Evolutionary conservation across 2,113 vertebrate species (phyloP).

Genomic region (Hirundichthys speculiger): DNA sequence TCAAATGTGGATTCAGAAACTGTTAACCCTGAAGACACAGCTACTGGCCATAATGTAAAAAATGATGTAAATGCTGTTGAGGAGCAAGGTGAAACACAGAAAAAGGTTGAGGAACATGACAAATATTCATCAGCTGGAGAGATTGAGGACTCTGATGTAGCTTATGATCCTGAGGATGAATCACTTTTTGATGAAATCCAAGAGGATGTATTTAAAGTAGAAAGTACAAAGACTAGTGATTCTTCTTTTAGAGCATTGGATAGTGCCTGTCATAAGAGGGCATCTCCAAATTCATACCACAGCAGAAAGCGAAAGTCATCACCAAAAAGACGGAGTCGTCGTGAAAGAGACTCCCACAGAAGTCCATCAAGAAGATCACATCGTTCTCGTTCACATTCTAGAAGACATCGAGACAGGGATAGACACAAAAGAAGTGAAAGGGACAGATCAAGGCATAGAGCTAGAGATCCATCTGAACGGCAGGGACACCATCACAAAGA

Average conservation of each 20-base stretch:
- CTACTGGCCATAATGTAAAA: slow-evolving; percentile 18
- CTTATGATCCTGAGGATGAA: slow-evolving; percentile 94
- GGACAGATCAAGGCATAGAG: slow-evolving; percentile 67
- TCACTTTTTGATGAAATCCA: slow-evolving; percentile 91
- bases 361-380: slow-evolving; percentile 66
- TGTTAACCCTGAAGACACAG: slow-evolving; percentile 34
- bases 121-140: slow-evolving; percentile 73
- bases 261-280: slow-evolving; percentile 29
- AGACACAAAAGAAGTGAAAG: slow-evolving; percentile 70
- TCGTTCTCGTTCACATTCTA: slow-evolving; percentile 67
- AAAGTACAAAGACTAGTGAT: slow-evolving; percentile 40
- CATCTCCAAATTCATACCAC: slow-evolving; percentile 40
- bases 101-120: slow-evolving; percentile 54
- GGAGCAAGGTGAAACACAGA: slow-evolving; percentile 48
- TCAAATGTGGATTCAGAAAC: slow-evolving; percentile 39
- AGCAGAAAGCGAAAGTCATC: slow-evolving; percentile 63
- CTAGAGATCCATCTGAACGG: slow-evolving; percentile 64
- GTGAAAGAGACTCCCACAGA: slow-evolving; percentile 58
- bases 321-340: slow-evolving; percentile 69
- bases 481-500: slow-evolving; percentile 61
- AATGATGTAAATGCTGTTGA: slow-evolving; percentile 29
- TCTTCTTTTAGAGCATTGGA: slow-evolving; percentile 44
- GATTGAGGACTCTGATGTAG: slow-evolving; percentile 83
- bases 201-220: slow-evolving; percentile 84
- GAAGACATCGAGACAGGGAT: slow-evolving; percentile 62